Evolutionary conservation across 2,113 vertebrate species (phyloP), one percentile per base, ranked within the genome.

Genomic region (Galemys pyrenaicus): DNA sequence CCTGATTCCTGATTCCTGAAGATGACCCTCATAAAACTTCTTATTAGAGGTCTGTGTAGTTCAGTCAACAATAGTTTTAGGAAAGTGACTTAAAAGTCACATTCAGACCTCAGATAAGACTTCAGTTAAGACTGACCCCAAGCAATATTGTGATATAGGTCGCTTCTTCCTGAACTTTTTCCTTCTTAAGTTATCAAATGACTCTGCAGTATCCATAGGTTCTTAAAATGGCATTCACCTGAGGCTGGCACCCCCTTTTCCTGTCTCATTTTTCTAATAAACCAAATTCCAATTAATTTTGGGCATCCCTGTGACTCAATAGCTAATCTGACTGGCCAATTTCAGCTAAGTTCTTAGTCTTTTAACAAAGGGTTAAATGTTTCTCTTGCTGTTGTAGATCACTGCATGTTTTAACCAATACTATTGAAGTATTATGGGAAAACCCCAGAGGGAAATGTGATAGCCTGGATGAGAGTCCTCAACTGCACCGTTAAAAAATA

Each of bases 1-100:
- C 73, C 44, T 92, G n/a, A n/a, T 93, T 97, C 87, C 60, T 62
- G 67, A 9, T 95, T 92, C 78, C 58, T 91, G 58, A 82, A 32
- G 32, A 78, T 77, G 71, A 51, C 2, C 73, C 65, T n/a, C 1
- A 58, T 88, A 41, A 77, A 94, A 26, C 65, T 82, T 82, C 37
- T 2, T 71, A 30, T 84, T 41, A 68, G 41, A 65, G 58, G 56
- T 13, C 30, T 60, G 35, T 11, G 35, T 68, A 35, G 68, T 22
- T 4, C 19, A 71, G 73, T 37, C 22, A 54, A n/a, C 65, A 68
- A 19, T 41, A 51, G 41, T 75, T 77, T 84, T 60, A 64, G n/a
- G 22, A 8, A 73, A 58, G 28, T 74, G 9, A 41, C 80, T 46
- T 26, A 74, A 87, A 49, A 49, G 13, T 49, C n/a, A 46, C 6